Base-by-base conservation (phyloP, 2,113 vertebrate genomes). In the Mastomys natalensis region DNA sequence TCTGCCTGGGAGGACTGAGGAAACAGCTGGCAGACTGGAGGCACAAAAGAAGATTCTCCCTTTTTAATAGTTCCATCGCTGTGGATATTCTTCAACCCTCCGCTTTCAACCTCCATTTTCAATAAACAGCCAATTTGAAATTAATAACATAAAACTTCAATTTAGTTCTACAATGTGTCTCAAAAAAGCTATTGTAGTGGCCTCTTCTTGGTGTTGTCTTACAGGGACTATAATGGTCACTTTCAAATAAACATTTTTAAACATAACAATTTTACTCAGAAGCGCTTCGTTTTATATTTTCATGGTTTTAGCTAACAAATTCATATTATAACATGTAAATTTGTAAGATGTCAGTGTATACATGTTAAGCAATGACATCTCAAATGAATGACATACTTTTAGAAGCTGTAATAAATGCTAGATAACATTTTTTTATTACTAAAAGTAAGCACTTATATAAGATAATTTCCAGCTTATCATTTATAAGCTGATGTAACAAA, bases 41-140 rank as follows among this genome's bases (percentile, higher is more conserved):
- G 40, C 10, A 68, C 72, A 85, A 12, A 53, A 92, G 68, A 92
- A 93, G 78, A 72, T 55, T 43, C 89, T 96, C 58, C 7, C 5
- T 85, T 96, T 68, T 53, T 68, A 90, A 90, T 43, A 76, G 81
- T 93, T 93, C 45, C 19, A 22, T 58, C 45, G 82, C 31, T 90
- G 70, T 94, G 58, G 34, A 45, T 87, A 90, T 55, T 78, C 55
- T 88, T 70, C 26, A 90, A 48, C 5, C 78, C 62, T 82, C 89
- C 93, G 26, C 37, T 91, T 87, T 60, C 3, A 51, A 11, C 12
- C 60, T 74, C 58, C 19, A n/a, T 90, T 90, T 88, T 85, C 29
- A 90, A n/a, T 73, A 76, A 70, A 51, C 24, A 31, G 6, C 12
- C 19, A 26, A 72, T 76, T 92, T 88, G 87, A 95, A 90, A 51